phyloP scores from a whole-genome alignment of 1,140 invertebrate genomes.

The Euglossa dilemma region DNA sequence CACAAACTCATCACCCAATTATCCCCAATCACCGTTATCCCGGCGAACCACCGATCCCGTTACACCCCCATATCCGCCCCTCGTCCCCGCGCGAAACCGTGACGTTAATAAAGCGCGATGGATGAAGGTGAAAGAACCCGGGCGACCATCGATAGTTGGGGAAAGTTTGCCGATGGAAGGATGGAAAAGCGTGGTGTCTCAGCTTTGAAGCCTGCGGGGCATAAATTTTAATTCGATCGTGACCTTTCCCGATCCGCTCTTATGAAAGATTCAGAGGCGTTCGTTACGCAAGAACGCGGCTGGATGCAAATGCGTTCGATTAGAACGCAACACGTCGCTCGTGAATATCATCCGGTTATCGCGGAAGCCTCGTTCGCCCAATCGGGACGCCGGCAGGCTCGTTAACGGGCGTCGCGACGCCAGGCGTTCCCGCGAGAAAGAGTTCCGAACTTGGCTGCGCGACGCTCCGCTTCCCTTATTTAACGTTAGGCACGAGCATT shows the following conservation, averaged over 20 bases:
- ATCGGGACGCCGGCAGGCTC: background rate
- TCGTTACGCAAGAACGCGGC: slow-evolving; percentile 49
- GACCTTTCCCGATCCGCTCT: slow-evolving; percentile 38
- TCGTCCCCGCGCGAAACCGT: no score
- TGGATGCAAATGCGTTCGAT: slow-evolving; percentile 40
- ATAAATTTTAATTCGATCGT: slow-evolving; percentile 50
- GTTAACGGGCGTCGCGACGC: slow-evolving; percentile 19
- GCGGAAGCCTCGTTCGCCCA: background rate
- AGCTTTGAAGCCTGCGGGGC: background rate
- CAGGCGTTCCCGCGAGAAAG: slow-evolving; percentile 32
- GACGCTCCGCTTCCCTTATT: slow-evolving; percentile 7
- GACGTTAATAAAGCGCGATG: background rate
- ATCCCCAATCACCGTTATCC: no score
- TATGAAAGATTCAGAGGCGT: slow-evolving; percentile 58
- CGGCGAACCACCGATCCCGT: no score
- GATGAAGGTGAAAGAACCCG: background rate
- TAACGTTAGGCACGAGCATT: background rate
- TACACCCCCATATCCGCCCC: no score
- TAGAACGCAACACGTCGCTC: slow-evolving; percentile 49
- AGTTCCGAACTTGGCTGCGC: background rate
- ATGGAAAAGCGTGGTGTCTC: background rate
- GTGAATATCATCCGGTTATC: slow-evolving; percentile 32
- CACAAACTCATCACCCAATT: no score
- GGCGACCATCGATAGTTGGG: no score
- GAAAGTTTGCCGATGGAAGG: slow-evolving; percentile 2